phyloP scores from a whole-genome alignment of 2,113 vertebrate species.

The Vombatus ursinus region DNA sequence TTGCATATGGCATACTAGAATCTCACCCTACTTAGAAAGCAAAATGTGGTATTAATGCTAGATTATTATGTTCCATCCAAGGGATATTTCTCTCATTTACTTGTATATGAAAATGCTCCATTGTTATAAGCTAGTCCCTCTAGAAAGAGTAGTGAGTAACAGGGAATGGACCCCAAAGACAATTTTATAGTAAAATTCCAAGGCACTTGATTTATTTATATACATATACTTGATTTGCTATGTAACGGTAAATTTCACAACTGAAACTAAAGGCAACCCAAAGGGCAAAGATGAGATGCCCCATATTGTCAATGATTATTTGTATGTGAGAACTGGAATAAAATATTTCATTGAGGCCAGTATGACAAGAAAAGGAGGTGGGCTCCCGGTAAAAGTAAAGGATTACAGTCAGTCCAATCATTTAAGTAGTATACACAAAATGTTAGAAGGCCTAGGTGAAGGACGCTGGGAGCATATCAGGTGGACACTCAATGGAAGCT shows the following conservation, averaged over 20 bases:
- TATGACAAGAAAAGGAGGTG: background rate
- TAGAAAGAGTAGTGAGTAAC: background rate
- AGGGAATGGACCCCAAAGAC: background rate
- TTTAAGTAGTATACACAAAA: background rate
- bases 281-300: background rate
- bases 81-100: background rate
- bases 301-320: background rate
- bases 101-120: background rate
- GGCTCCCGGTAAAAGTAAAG: background rate
- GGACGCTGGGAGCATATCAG: background rate
- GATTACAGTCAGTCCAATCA: background rate
- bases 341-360: background rate
- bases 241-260: background rate
- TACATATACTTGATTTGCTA: background rate
- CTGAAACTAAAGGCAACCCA: background rate
- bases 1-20: background rate
- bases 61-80: background rate
- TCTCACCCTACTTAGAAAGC: constrained; percentile 25
- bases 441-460: background rate
- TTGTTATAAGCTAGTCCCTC: background rate
- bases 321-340: background rate
- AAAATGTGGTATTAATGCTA: background rate
- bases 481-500: background rate
- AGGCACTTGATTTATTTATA: background rate
- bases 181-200: background rate